Base-by-base conservation (phyloP, 2,113 vertebrate genomes). In the Megalops atlanticus region DNA sequence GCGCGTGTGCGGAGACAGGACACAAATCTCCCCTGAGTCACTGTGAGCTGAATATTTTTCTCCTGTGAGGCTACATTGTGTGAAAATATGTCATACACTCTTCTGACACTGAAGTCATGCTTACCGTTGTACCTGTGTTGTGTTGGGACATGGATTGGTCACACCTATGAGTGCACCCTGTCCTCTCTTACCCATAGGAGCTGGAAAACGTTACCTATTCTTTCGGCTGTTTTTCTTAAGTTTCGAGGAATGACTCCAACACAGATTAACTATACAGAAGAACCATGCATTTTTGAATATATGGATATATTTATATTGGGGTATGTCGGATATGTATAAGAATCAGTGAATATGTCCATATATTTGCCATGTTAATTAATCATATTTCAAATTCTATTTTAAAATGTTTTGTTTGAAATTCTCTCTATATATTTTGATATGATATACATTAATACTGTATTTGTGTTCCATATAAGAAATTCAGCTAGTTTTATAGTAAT, bases 251-350 rank as follows among this genome's bases (percentile, higher is more conserved):
- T 77, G 35, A 52, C 27, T 54, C 15, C 21, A 68, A 69, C 68
- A 35, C 58, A 47, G 36, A 70, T 36, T 71, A 71, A 47, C 43
- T 49, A 71, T 18, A 18, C 68, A 38, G 64, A 72, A 64, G 18
- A 21, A 64, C 41, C 64, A 49, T 79, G 36, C 64, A 49, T 86
- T 43, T 75, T 87, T 89, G 79, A 84, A 80, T 86, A 85, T 77
- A 85, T 86, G 82, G 84, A 88, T 76, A 88, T 90, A 91, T 91
- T 91, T 91, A 90, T 91, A 88, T 82, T 80, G 76, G 86, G 49
- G 85, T 74, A 85, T 76, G 84, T 88, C 77, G 84, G 74, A 85
- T 82, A 87, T 86, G 74, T 88, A 87, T n/a, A n/a, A 85, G 91
- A 86, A 86, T 87, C 84, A 88, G 88, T 92, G 86, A 91, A 89